A percentile compares a stretch with the other conserved stretches of the same genome.
Conservation (phyloP, 2,113 vertebrate species). For the Sebastes schlegelii region DNA sequence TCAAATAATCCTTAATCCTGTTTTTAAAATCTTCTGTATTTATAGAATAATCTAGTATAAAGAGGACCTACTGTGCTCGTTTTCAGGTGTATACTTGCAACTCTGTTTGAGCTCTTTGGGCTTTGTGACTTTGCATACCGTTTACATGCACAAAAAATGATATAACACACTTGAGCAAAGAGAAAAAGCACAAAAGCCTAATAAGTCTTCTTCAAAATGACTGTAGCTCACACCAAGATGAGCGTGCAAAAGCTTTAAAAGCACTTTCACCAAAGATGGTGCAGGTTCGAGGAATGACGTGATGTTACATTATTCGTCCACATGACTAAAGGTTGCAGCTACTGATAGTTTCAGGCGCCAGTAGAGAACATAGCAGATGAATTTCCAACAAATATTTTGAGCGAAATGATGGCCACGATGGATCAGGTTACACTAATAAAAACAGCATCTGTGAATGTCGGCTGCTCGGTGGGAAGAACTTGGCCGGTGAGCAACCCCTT, state of each 20-base stretch:
- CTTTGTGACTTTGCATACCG: no score
- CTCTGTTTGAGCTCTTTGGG: no score
- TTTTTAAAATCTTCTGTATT: not conserved
- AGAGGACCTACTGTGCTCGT: no score
- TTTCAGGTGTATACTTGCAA: no score
- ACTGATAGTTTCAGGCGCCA: not conserved
- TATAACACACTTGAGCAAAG: no score
- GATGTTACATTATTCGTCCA: not conserved
- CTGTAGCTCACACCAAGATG: not conserved
- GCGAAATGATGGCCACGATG: slow-evolving; percentile 14
- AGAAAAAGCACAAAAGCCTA: no score
- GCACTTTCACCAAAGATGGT: not conserved
- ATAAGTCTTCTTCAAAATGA: no score
- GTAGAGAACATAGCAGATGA: slow-evolving; percentile 20
- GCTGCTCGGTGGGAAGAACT: slow-evolving; percentile 44
- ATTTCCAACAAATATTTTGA: slow-evolving; percentile 37
- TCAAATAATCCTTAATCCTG: not conserved
- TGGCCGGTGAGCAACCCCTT: slow-evolving; percentile 33
- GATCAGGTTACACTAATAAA: slow-evolving; percentile 37
- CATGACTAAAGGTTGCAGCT: not conserved
- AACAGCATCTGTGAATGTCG: slow-evolving; percentile 46
- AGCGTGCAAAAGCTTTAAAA: not conserved
- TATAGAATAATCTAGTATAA: not conserved
- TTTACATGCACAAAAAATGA: no score
- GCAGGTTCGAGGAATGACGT: not conserved